Evolutionary conservation across 2,113 vertebrate genomes (phyloP), one percentile per base, ranked within the genome.

Genomic region (Salvelinus namaycush): DNA sequence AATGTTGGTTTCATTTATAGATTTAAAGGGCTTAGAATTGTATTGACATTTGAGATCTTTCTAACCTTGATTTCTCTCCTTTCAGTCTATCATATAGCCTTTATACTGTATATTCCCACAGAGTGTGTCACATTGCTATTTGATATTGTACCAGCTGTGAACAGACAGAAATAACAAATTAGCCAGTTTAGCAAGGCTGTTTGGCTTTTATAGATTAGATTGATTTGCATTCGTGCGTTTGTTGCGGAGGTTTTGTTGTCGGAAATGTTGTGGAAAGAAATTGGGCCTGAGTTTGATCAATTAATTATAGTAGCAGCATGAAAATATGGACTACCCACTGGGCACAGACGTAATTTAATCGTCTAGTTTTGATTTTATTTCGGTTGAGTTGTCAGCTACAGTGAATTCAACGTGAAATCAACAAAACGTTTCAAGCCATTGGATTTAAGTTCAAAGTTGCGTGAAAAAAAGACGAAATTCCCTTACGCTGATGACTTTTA

Each of bases 261-360:
- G 24, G 66, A 13, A 74, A 18, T 64, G 39, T 26, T 24, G 62
- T 26, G 60, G 62, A 31, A 22, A 64, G 22, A 60, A 62, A 73
- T 29, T 64, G n/a, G 60, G 24, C 5, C 73, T 8, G 20, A 34
- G 60, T 65, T 64, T 74, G 62, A 74, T 65, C 66, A 66, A 74
- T 72, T 54, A 8, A 59, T 24, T 34, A 11, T 18, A 9, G 34
- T 7, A 16, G 5, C 20, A 62, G 20, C n/a, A 13, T 22, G 20
- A 22, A 18, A 59, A 34, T 59, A 18, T 7, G 18, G 51, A 54
- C 51, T 18, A 54, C 51, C 51, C 39, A 44, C 39, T 44, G 39
- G 39, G 39, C 39, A 44, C 39, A 44, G 39, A 44, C 9, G 11
- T 44, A 44, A 44, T 44, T 44, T 44, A 44, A 44, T 44, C 0